Conservation (phyloP, 2,888 invertebrate genomes). For the Antitype chi region DNA sequence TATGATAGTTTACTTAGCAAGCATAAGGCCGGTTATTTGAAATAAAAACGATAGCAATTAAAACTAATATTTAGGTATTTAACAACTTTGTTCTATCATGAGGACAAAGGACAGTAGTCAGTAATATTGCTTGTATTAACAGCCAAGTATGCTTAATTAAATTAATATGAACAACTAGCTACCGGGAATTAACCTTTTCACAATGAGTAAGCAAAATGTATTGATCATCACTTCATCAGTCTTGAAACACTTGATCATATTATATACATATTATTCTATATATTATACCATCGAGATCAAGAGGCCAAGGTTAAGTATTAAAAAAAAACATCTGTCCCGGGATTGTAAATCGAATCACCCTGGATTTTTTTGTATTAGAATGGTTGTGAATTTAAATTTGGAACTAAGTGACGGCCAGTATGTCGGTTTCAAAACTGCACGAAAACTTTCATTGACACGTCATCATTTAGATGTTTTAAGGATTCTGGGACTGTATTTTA, state of each 20-base stretch:
- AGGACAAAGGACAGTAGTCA: constrained; percentile 38
- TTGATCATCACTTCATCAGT: neutral
- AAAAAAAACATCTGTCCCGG: neutral
- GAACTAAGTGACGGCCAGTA: neutral
- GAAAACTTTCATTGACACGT: neutral
- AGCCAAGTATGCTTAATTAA: neutral
- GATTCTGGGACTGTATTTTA: neutral
- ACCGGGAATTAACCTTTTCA: constrained; percentile 2
- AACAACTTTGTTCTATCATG: constrained; percentile 43
- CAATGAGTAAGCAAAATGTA: neutral
- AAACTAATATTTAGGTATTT: constrained; percentile 14
- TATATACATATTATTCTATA: too few relatives aligned
- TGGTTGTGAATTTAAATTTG: neutral
- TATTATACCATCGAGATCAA: too few relatives aligned
- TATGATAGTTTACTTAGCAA: constrained; percentile 47
- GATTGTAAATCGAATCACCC: neutral
- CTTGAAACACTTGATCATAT: neutral
- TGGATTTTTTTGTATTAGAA: neutral
- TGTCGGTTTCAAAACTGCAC: neutral
- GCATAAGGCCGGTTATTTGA: constrained; percentile 48
- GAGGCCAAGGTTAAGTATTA: too few relatives aligned
- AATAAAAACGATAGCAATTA: constrained; percentile 31
- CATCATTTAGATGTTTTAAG: neutral
- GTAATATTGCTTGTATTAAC: constrained; percentile 9
- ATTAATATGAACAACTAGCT: constrained; percentile 9